A percentile compares a stretch with the other conserved stretches of the same genome.
Conservation (phyloP, 2,113 vertebrate species). For the Ardeotis arabs region DNA sequence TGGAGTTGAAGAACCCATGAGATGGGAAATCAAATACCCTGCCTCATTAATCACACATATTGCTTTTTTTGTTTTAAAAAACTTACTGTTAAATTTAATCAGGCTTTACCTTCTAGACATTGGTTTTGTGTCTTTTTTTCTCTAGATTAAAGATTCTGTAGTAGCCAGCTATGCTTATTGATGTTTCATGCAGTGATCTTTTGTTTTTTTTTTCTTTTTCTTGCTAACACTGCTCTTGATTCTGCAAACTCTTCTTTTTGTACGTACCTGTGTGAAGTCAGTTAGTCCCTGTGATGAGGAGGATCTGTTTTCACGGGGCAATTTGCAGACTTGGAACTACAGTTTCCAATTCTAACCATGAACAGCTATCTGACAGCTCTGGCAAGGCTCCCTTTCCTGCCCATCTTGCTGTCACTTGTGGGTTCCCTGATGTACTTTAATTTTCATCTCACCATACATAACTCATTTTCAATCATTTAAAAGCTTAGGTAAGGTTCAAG, state of each 20-base stretch:
- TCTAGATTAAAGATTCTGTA: conserved; percentile 4
- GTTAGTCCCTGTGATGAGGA: not conserved
- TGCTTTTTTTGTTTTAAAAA: not conserved
- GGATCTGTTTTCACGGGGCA: not conserved
- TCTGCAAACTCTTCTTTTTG: not conserved
- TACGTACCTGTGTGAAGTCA: not conserved
- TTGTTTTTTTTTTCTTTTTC: not conserved
- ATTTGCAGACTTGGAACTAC: not conserved
- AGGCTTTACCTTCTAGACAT: not conserved
- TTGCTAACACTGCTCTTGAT: not conserved
- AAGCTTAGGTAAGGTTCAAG: not conserved
- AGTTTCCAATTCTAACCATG: not conserved
- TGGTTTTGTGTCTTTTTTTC: not conserved
- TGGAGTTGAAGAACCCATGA: not conserved
- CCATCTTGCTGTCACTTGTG: not conserved
- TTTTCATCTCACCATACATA: not conserved
- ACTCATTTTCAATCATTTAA: not conserved
- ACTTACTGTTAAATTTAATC: not conserved
- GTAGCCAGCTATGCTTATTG: not conserved
- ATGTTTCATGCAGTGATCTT: conserved; percentile 13
- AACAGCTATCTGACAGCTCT: not conserved
- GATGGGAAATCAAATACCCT: not conserved
- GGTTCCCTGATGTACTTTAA: not conserved
- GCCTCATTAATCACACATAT: not conserved
- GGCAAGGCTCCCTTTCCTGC: not conserved